phyloP scores from a whole-genome alignment of 2,113 vertebrate species.

The Callocephalon fimbriatum region DNA sequence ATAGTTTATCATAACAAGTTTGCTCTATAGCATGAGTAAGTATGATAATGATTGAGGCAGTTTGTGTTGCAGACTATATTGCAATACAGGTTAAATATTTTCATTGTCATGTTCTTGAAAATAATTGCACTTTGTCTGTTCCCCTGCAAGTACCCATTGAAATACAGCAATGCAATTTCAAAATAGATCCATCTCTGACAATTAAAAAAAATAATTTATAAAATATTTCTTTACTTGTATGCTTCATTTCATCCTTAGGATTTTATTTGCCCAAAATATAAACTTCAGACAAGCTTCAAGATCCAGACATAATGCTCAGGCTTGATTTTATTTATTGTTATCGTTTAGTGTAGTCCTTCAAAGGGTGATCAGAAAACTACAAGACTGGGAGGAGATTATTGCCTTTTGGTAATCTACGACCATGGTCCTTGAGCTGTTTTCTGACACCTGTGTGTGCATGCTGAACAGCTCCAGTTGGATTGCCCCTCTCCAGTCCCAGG shows the following conservation, averaged over 20 bases:
- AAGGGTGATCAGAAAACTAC: background rate
- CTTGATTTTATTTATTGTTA: background rate
- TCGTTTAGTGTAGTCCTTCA: background rate
- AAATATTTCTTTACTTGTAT: background rate
- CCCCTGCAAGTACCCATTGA: background rate
- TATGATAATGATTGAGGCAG: background rate
- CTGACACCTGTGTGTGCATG: rapidly evolving
- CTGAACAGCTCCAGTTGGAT: background rate
- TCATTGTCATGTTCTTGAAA: background rate
- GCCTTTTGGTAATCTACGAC: background rate
- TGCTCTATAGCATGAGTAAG: background rate
- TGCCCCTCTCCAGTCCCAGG: background rate
- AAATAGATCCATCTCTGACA: background rate
- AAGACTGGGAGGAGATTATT: background rate
- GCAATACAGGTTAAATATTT: background rate
- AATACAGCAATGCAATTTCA: background rate
- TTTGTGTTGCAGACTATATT: background rate
- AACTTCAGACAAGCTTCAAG: background rate
- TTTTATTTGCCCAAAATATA: background rate
- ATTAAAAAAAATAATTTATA: background rate
- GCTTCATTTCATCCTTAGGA: background rate
- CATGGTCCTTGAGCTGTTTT: background rate
- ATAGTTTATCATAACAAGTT: background rate
- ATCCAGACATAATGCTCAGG: background rate
- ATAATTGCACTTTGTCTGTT: background rate